Conservation (phyloP, 37 sponge, comb jelly and placozoan genomes). For the Oscarella lobularis region DNA sequence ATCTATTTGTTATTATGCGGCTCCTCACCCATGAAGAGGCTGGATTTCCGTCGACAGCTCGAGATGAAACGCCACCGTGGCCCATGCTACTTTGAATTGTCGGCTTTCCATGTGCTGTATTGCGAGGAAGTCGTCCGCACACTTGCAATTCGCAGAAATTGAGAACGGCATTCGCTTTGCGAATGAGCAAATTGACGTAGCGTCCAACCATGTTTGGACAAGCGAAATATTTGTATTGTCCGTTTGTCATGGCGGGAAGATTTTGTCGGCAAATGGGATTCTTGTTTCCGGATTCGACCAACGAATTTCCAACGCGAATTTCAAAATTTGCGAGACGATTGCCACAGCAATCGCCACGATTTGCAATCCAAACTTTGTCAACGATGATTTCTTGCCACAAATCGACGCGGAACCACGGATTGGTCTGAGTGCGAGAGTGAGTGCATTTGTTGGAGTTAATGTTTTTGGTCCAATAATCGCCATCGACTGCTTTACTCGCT, state of each 20-base stretch:
- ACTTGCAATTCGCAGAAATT: neutral
- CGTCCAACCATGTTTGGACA: neutral
- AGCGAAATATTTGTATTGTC: neutral
- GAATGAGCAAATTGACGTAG: neutral
- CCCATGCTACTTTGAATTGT: neutral
- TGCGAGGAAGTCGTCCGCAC: neutral
- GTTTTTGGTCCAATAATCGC: neutral
- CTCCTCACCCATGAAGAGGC: neutral
- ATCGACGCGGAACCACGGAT: neutral
- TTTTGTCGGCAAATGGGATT: neutral
- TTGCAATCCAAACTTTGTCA: neutral
- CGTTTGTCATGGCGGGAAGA: neutral
- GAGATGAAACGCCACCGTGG: neutral
- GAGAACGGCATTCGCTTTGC: neutral
- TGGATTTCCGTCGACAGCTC: neutral
- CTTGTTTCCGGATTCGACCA: neutral
- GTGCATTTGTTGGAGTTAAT: neutral
- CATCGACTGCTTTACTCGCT: neutral
- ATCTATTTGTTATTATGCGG: too few species aligned
- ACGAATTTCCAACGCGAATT: neutral
- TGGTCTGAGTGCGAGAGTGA: neutral
- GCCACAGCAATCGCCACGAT: neutral
- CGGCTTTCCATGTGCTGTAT: neutral
- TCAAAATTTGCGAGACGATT: neutral
- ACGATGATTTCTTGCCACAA: neutral